These are phyloP conservation scores for Dicycla oo DNA, from an alignment of 2,888 invertebrate genomes.

Conservation along the genomic window DNA sequence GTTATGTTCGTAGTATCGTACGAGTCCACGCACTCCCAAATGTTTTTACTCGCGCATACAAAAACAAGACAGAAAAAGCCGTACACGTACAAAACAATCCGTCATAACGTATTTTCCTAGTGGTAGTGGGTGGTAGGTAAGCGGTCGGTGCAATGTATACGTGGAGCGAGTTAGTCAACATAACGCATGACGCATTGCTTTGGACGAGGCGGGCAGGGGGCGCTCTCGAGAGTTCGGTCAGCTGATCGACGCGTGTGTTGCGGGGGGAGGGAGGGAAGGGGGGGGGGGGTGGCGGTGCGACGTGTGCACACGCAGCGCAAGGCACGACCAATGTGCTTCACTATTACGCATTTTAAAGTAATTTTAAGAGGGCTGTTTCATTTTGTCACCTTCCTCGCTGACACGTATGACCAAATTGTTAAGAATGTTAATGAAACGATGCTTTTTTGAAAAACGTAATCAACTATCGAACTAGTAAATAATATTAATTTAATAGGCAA, in stretches of 20 bases:
- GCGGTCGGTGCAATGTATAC: conserved; percentile 71
- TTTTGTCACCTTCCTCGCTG: too few species aligned
- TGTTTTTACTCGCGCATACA: conserved; percentile 54
- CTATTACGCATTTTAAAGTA: conserved; percentile 75
- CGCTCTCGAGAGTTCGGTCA: conserved; percentile 79
- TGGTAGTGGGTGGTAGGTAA: conserved; percentile 74
- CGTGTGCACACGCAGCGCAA: conserved; percentile 77
- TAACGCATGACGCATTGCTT: conserved; percentile 79
- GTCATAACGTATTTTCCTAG: conserved; percentile 71
- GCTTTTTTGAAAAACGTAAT: too few species aligned
- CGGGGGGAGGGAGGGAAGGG: conserved; percentile 41
- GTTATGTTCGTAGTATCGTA: conserved; percentile 42
- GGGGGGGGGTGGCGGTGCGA: conserved; percentile 53
- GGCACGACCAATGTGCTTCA: conserved; percentile 74
- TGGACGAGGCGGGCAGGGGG: conserved; percentile 71
- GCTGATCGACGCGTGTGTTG: conserved; percentile 83
- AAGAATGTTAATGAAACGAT: too few species aligned
- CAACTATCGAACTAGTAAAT: too few species aligned
- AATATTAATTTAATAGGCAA: too few species aligned
- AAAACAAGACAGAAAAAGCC: conserved; percentile 57
- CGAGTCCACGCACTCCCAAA: conserved; percentile 44
- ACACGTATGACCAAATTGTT: too few species aligned
- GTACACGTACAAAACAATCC: conserved; percentile 59
- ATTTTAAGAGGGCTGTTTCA: too few species aligned
- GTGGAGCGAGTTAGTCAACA: conserved; percentile 76